phyloP scores from a whole-genome alignment of 2,113 vertebrate species.

The Notothenia coriiceps region DNA sequence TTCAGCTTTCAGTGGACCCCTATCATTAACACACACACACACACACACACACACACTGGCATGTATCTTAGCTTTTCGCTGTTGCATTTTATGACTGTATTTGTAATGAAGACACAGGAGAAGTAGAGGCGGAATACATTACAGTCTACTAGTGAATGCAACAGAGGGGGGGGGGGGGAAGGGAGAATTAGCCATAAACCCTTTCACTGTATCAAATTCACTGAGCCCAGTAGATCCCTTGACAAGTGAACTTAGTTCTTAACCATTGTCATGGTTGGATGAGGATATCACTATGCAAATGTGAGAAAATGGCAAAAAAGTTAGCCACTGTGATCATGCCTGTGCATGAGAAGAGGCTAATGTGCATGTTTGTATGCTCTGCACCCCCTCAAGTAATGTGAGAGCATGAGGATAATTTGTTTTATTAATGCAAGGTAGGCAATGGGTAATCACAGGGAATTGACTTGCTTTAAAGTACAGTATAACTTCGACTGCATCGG shows the following conservation, averaged over 20 bases:
- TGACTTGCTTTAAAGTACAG: too few relatives aligned
- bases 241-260: constrained; percentile 38
- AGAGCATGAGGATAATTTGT: constrained; percentile 19
- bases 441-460: too few relatives aligned
- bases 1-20: not conserved
- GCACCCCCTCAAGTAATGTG: not conserved
- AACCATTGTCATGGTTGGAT: constrained; percentile 19
- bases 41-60: constrained; percentile 6
- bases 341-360: constrained; percentile 7
- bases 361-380: constrained; percentile 1
- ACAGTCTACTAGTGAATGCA: constrained; percentile 19
- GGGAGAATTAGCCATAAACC: constrained; percentile 34
- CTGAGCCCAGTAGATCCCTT: constrained; percentile 32
- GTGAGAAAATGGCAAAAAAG: constrained; percentile 1
- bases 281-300: constrained; percentile 27
- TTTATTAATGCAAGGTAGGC: not conserved
- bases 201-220: constrained; percentile 51
- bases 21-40: not conserved
- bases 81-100: constrained; percentile 56
- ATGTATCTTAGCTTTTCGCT: constrained; percentile 40
- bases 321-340: not conserved
- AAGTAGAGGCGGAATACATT: constrained; percentile 26
- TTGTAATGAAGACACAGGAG: constrained; percentile 39
- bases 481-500: too few relatives aligned
- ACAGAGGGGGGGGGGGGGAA: constrained; percentile 8